Conservation (phyloP, 2,113 vertebrate genomes). For the Tor tambroides region DNA sequence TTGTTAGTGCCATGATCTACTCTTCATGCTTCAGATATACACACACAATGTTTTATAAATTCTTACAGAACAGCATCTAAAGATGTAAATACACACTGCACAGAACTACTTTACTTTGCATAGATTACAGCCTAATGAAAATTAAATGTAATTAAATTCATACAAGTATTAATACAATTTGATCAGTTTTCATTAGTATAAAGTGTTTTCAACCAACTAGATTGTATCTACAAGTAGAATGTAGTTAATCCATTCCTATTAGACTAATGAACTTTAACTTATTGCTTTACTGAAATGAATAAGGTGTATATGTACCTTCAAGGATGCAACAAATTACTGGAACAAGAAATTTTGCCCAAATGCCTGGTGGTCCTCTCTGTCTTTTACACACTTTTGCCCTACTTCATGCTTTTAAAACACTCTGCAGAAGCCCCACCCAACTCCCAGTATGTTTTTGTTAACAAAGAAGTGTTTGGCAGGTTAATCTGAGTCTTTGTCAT, state of each 20-base stretch:
- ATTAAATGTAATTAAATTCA: neutral
- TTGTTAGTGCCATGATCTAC: neutral
- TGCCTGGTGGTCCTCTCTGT: neutral
- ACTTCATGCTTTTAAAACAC: neutral
- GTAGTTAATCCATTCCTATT: neutral
- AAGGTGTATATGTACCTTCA: neutral
- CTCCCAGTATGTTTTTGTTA: neutral
- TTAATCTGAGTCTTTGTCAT: neutral
- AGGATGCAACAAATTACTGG: neutral
- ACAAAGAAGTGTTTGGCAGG: conserved; percentile 9
- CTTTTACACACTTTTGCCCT: neutral
- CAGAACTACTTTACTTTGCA: neutral
- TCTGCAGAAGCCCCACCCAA: neutral
- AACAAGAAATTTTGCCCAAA: neutral
- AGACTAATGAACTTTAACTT: neutral
- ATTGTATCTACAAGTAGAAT: neutral
- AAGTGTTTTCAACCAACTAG: neutral
- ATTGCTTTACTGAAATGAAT: neutral
- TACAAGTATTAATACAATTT: neutral
- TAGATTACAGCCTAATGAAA: neutral
- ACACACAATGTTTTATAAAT: neutral
- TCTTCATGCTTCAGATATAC: neutral
- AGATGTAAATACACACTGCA: neutral
- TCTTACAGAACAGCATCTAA: neutral
- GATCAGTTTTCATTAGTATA: neutral